These are phyloP conservation scores for Danio choprae DNA, from an alignment of 2,797 vertebrate species.

Conservation along the genomic window DNA sequence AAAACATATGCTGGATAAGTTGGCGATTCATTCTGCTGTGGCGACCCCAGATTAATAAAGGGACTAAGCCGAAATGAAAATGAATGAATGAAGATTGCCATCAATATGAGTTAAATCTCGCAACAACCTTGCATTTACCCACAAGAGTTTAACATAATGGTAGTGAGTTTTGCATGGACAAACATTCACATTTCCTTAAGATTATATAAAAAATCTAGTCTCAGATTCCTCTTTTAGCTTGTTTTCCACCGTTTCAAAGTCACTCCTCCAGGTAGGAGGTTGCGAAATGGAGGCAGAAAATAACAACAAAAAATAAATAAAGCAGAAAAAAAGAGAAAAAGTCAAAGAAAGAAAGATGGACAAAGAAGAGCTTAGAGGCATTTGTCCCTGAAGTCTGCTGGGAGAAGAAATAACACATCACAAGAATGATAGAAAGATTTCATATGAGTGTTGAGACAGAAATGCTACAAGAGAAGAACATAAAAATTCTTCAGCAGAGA, in stretches of 20 bases:
- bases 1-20: too few species aligned
- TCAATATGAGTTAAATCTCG: background rate
- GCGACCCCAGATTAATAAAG: too few species aligned
- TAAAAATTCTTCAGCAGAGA: constrained; percentile 8
- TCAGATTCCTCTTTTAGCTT: constrained; percentile 2
- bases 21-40: too few species aligned
- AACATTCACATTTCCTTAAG: background rate
- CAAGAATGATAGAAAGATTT: constrained; percentile 22
- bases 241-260: background rate
- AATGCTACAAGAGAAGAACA: constrained; percentile 29
- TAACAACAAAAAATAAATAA: background rate
- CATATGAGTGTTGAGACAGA: constrained; percentile 36
- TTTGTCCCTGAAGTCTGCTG: constrained; percentile 7
- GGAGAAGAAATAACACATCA: constrained; percentile 28
- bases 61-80: too few species aligned
- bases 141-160: background rate
- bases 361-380: constrained; percentile 6
- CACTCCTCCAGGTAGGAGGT: background rate
- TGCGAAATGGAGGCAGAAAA: background rate
- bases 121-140: background rate
- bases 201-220: background rate
- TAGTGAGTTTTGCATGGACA: background rate
- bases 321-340: constrained; percentile 1
- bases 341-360: constrained; percentile 1
- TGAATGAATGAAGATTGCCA: too few species aligned